Percentiles rank a stretch among this genome's conserved stretches.
Evolutionary conservation across 2,888 invertebrate genomes (phyloP).

Genomic region (Acleris sparsana): DNA sequence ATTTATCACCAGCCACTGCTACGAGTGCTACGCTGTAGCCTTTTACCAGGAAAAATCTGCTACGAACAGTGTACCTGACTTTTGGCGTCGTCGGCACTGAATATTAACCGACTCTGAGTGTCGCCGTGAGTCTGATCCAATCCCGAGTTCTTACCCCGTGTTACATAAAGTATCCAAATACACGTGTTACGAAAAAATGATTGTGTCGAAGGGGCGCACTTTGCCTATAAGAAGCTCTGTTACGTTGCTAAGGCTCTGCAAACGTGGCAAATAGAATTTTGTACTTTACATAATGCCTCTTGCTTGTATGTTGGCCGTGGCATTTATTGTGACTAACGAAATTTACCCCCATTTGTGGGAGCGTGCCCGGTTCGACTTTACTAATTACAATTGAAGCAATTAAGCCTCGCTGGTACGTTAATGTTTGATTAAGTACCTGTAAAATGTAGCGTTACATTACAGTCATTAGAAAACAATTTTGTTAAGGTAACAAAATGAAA

Average conservation of each 20-base stretch:
- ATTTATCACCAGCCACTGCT: no score
- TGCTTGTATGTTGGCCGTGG: conserved; percentile 41
- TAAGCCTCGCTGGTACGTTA: conserved; percentile 28
- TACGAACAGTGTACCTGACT: no score
- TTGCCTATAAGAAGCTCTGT: conserved; percentile 65
- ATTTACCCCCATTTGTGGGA: conserved; percentile 21
- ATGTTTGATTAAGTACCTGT: conserved; percentile 31
- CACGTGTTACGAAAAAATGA: conserved; percentile 47
- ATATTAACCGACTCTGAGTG: no score
- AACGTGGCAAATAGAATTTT: conserved; percentile 64
- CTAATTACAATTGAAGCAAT: conserved; percentile 36
- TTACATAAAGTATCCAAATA: conserved; percentile 36
- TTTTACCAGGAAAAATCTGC: no score
- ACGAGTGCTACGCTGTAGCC: no score
- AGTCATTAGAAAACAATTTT: conserved; percentile 19
- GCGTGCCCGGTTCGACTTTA: conserved; percentile 20
- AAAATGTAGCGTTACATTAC: conserved; percentile 26
- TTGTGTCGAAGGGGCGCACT: conserved; percentile 55
- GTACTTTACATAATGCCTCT: conserved; percentile 69
- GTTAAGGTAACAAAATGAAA: background rate
- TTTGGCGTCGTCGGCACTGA: no score
- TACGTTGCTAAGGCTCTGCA: conserved; percentile 58
- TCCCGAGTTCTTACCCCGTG: background rate
- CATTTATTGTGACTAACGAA: conserved; percentile 40
- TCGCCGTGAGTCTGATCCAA: no score